Percentiles rank a stretch among this genome's conserved stretches.
phyloP scores from a whole-genome alignment of 1,140 invertebrate species.

The Aradophagus sp. region DNA sequence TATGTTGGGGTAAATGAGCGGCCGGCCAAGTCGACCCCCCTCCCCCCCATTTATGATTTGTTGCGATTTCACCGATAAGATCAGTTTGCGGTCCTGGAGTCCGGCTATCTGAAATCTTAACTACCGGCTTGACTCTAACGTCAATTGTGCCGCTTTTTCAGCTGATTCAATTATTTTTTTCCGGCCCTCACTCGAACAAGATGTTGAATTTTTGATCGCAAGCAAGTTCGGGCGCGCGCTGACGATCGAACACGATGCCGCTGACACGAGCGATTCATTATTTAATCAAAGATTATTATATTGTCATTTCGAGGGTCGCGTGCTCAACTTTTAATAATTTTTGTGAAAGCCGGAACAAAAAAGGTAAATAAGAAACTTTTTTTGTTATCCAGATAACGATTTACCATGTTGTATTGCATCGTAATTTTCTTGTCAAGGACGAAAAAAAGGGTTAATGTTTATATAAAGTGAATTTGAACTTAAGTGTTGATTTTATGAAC shows the following conservation, averaged over 20 bases:
- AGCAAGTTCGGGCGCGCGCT: not conserved
- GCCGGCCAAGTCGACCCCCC: conserved; percentile 7
- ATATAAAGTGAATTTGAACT: too few relatives aligned
- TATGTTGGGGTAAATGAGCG: conserved; percentile 19
- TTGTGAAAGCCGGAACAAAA: too few relatives aligned
- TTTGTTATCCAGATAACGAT: too few relatives aligned
- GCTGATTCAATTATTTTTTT: conserved; percentile 47
- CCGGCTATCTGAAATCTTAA: conserved; percentile 41
- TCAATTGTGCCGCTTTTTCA: conserved; percentile 36
- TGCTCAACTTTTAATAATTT: too few relatives aligned
- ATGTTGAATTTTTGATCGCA: conserved; percentile 31
- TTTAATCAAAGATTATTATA: conserved; percentile 19
- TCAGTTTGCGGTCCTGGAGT: conserved; percentile 38
- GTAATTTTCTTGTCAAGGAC: too few relatives aligned
- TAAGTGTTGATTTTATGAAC: too few relatives aligned
- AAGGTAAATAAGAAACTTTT: too few relatives aligned
- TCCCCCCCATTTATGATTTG: conserved; percentile 47
- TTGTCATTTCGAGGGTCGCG: conserved; percentile 1
- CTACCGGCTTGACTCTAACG: conserved; percentile 37
- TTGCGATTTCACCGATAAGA: conserved; percentile 37
- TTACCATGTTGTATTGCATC: too few relatives aligned
- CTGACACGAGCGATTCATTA: conserved; percentile 24
- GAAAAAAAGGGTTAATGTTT: too few relatives aligned
- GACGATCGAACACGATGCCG: conserved; percentile 20
- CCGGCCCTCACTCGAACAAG: conserved; percentile 11